Conservation (phyloP, 2,888 invertebrate genomes). For the Tridacna gigas region DNA sequence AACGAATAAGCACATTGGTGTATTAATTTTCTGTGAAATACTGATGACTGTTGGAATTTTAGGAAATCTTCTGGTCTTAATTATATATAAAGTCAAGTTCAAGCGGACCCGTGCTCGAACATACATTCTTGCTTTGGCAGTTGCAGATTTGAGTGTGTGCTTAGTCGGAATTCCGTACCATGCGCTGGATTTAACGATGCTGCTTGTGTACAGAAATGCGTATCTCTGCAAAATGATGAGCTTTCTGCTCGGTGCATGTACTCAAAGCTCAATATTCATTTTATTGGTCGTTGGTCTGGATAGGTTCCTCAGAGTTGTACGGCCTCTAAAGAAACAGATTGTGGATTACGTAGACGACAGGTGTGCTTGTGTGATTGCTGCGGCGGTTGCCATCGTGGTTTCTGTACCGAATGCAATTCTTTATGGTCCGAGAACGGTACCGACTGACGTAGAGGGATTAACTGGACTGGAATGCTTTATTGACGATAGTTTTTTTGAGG, state of each 20-base stretch:
- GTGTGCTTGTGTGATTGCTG: slow-evolving; percentile 56
- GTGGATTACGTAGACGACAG: slow-evolving; percentile 56
- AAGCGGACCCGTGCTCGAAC: slow-evolving; percentile 55
- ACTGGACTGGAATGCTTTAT: slow-evolving; percentile 71
- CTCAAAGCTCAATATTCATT: slow-evolving; percentile 58
- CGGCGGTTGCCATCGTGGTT: slow-evolving; percentile 51
- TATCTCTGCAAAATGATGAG: slow-evolving; percentile 52
- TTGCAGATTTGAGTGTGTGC: slow-evolving; percentile 57
- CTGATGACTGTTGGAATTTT: slow-evolving; percentile 50
- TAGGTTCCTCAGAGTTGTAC: slow-evolving; percentile 72
- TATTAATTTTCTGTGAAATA: slow-evolving; percentile 39
- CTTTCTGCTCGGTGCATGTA: slow-evolving; percentile 50
- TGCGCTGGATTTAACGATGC: slow-evolving; percentile 39
- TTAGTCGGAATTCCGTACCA: slow-evolving; percentile 63
- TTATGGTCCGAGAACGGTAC: slow-evolving; percentile 69
- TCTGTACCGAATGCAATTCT: slow-evolving; percentile 69
- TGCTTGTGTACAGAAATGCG: slow-evolving; percentile 29
- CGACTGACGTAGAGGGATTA: slow-evolving; percentile 47
- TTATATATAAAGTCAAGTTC: slow-evolving; percentile 58
- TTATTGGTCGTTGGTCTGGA: slow-evolving; percentile 62
- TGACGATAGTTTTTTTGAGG: slow-evolving; percentile 57
- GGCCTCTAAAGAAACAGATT: slow-evolving; percentile 70
- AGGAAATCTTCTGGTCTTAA: slow-evolving; percentile 54
- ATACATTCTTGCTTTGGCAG: slow-evolving; percentile 58
- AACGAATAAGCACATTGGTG: slow-evolving; percentile 21